These are phyloP conservation scores for Perognathus longimembris DNA, from an alignment of 2,113 vertebrate species.

Conservation along the genomic window DNA sequence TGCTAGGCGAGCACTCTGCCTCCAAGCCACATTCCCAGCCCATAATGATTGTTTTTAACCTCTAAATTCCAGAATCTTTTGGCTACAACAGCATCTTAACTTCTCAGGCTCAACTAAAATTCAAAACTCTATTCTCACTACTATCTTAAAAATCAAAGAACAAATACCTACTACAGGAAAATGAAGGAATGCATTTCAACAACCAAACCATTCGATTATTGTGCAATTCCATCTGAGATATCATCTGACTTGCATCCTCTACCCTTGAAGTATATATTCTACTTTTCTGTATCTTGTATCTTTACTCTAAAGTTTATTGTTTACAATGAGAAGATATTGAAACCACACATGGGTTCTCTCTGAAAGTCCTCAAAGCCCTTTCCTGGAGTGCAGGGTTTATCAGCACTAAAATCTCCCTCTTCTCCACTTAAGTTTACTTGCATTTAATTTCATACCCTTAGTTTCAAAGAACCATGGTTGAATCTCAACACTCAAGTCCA, in stretches of 20 bases:
- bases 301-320: neutral
- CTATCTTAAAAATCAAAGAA: neutral
- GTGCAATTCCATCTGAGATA: neutral
- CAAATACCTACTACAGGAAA: neutral
- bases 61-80: neutral
- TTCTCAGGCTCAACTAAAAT: neutral
- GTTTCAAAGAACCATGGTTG: neutral
- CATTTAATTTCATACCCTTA: neutral
- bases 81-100: neutral
- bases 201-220: neutral
- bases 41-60: neutral
- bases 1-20: too few relatives aligned
- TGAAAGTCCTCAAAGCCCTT: neutral
- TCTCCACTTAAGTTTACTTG: neutral
- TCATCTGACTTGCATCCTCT: neutral
- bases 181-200: neutral
- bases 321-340: neutral
- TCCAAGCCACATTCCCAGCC: too few relatives aligned
- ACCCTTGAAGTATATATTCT: neutral
- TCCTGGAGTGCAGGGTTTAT: neutral
- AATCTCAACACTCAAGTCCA: neutral
- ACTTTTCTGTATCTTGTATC: neutral
- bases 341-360: neutral
- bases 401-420: too few relatives aligned
- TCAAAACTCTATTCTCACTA: neutral